Percentiles rank a stretch among this genome's conserved stretches.
Evolutionary conservation across 2,113 vertebrate species (phyloP).

Genomic region (Conger conger): DNA sequence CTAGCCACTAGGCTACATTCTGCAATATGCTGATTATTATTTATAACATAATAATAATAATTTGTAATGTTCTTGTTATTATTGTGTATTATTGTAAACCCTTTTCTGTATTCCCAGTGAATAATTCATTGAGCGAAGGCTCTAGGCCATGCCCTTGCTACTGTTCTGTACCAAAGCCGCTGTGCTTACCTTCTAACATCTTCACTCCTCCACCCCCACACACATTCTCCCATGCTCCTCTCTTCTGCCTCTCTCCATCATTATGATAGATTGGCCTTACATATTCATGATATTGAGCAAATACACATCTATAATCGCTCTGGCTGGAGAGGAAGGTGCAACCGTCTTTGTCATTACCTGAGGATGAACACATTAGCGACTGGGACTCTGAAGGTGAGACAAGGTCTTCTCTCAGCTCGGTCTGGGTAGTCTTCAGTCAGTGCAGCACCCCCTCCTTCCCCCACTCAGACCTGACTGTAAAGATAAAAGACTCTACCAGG

Average conservation of each 20-base stretch:
- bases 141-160: background rate
- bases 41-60: too few species aligned
- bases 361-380: background rate
- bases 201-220: background rate
- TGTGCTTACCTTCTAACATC: background rate
- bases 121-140: too few species aligned
- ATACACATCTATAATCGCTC: background rate
- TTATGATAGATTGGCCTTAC: background rate
- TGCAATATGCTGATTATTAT: too few species aligned
- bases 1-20: too few species aligned
- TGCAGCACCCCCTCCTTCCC: background rate
- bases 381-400: conserved; percentile 9
- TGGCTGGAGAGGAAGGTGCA: background rate
- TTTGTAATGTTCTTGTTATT: too few species aligned
- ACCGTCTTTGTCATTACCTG: background rate
- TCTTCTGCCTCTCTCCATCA: conserved; percentile 9
- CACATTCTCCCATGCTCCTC: background rate
- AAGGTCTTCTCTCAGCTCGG: background rate
- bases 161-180: background rate
- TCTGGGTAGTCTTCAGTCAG: background rate
- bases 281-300: conserved; percentile 5
- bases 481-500: background rate
- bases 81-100: too few species aligned
- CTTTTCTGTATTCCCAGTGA: too few species aligned
- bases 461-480: background rate